Base-by-base conservation (phyloP, 1,140 invertebrate genomes). In the Eueides isabella region DNA sequence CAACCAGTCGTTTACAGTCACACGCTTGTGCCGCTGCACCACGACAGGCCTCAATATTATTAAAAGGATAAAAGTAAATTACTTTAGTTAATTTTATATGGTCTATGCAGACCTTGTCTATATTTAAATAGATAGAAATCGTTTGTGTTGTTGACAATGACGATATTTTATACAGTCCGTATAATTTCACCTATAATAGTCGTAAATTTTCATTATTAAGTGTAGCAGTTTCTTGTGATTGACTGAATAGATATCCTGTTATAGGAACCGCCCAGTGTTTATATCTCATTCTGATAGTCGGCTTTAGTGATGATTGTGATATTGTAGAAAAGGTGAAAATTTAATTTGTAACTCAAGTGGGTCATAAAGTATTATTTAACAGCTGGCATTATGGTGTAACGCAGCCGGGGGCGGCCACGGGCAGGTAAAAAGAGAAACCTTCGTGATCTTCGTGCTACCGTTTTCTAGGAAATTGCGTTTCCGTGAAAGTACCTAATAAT, bases 381-480 rank as follows among this genome's bases (percentile, higher is more conserved):
- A 71, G 80, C 70, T 66, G 76, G 62, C 78, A 83, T 89, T 89
- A 85, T 90, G 86, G 80, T 84, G 87, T 88, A 89, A 91, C 80
- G 78, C 74, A 77, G 82, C 88, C 85, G 44, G 63, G 69, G 88
- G 89, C 86, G 61, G 41, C 80, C 87, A 86, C 85, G 84, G 84
- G 80, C 83, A 81, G 85, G 84, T 88, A 88, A 88, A 88, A 90
- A 89, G 85, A 89, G 88, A 91, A 91, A 90, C 79, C 75, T 77
- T 84, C 77, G 81, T 86, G 81, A 78, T 86, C 83, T 83, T 91
- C 87, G 86, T 89, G 88, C 91, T 90, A 92, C 88, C 85, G 89
- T 92, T 91, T 91, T 89, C 87, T 90, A 92, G 86, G 90, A 91
- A 91, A 91, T 92, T 90, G 81, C 90, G 77, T 90, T 91, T 92